Evolutionary conservation across 23 tunicate species (phyloP).

Genomic region (Halocynthia roretzi): DNA sequence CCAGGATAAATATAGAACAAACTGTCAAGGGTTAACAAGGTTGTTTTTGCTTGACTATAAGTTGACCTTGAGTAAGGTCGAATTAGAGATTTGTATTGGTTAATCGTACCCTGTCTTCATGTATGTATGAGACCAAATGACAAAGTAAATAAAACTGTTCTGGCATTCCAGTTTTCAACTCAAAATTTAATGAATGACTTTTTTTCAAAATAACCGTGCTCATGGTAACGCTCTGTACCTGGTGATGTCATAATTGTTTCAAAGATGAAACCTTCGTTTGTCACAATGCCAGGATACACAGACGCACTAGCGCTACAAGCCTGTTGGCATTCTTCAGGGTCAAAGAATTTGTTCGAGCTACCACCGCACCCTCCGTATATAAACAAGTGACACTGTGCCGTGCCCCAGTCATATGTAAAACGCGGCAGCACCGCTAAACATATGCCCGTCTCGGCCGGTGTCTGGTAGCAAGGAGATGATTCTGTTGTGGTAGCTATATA

Average conservation of each 20-base stretch:
- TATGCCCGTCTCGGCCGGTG: constrained; percentile 32
- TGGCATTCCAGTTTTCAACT: neutral
- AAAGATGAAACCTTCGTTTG: neutral
- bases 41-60: no score
- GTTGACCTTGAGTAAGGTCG: no score
- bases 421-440: constrained; percentile 37
- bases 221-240: no score
- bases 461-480: no score
- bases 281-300: constrained; percentile 13
- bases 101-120: no score
- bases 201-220: no score
- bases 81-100: no score
- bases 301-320: constrained; percentile 53
- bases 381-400: constrained; percentile 59
- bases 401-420: constrained; percentile 44
- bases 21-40: no score
- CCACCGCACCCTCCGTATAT: constrained; percentile 69
- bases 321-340: constrained; percentile 47
- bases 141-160: neutral
- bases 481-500: no score
- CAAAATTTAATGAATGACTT: no score
- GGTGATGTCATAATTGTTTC: neutral
- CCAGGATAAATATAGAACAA: no score
- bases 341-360: constrained; percentile 45
- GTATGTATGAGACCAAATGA: neutral